Evolutionary conservation across 2,888 invertebrate species (phyloP).

Genomic region (Eristalis intricaria): DNA sequence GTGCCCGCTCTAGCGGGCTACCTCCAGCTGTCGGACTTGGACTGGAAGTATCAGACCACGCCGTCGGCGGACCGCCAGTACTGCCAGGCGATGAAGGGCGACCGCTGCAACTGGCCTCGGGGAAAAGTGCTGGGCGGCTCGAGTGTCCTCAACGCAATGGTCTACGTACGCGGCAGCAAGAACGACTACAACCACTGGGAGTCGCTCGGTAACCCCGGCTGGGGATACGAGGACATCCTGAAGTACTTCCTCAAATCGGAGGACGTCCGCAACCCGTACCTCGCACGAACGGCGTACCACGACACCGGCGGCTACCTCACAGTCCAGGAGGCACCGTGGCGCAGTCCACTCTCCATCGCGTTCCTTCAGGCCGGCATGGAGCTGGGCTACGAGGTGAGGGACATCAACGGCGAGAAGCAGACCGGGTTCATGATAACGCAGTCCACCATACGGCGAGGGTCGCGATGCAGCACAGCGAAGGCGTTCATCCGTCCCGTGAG

Average conservation of each 20-base stretch:
- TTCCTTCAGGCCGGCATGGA: slow-evolving; percentile 92
- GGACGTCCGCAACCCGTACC: slow-evolving; percentile 92
- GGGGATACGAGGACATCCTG: slow-evolving; percentile 91
- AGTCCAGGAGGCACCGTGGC: slow-evolving; percentile 92
- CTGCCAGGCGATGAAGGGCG: slow-evolving; percentile 93
- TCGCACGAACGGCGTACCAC: slow-evolving; percentile 89
- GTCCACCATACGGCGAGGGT: slow-evolving; percentile 91
- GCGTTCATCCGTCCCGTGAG: slow-evolving; percentile 92
- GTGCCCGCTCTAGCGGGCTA: slow-evolving; percentile 93
- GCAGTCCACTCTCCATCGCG: slow-evolving; percentile 90
- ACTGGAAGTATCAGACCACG: slow-evolving; percentile 96
- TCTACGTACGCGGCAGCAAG: slow-evolving; percentile 93
- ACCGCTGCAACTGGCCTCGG: slow-evolving; percentile 94
- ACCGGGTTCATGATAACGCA: slow-evolving; percentile 94
- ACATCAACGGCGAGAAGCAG: slow-evolving; percentile 91
- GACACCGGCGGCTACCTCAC: slow-evolving; percentile 90
- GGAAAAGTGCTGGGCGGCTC: slow-evolving; percentile 95
- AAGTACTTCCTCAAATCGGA: slow-evolving; percentile 94
- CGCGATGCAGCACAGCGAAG: slow-evolving; percentile 93
- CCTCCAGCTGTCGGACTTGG: slow-evolving; percentile 91
- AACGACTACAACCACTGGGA: slow-evolving; percentile 95
- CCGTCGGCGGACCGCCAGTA: slow-evolving; percentile 89
- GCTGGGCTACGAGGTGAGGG: slow-evolving; percentile 90
- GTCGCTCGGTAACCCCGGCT: slow-evolving; percentile 90
- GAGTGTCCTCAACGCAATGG: slow-evolving; percentile 94